Evolutionary conservation across 2,888 invertebrate genomes (phyloP), one percentile per base, ranked within the genome.

Genomic region (Philaethria dido): DNA sequence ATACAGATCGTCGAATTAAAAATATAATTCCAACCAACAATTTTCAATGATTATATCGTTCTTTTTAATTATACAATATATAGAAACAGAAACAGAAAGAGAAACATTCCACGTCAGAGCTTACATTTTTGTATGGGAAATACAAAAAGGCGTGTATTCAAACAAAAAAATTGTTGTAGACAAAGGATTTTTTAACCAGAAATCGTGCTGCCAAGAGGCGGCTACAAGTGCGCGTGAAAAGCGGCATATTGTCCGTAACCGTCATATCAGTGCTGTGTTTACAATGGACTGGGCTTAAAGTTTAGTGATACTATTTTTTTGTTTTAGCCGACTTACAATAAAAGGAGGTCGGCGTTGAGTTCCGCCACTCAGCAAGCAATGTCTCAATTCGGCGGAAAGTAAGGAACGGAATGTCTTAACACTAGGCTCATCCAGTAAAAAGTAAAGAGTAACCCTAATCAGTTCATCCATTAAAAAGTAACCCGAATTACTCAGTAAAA

Each of bases 191-290:
- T 50, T 71, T 63, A 68, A 68, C 66, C 66, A 59, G 63, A 71
- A 71, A 69, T 73, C 72, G 69, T 66, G 67, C 70, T 63, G 73
- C 64, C 72, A 72, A 74, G 74, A 71, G 73, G 72, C 42, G 50
- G 64, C n/a, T 63, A 66, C 70, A 69, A 73, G 71, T 65, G 60
- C 67, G 69, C 69, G 72, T 64, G 69, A 68, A 70, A 74, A 65
- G 65, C 65, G 71, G 68, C 64, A 66, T 64, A 73, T 72, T 70
- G 72, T 73, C 72, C 71, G 62, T 57, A 36, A 66, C 64, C 69
- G 71, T 70, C 65, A 67, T 54, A 67, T 71, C 72, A 45, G 22
- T 59, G 69, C 66, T 50, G 48, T 55, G 65, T 66, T 73, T 54
- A 44, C 54, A 59, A 14, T 39, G 16, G 36, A 25, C 22, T 9